Percentiles rank a stretch among this genome's conserved stretches.
phyloP scores from a whole-genome alignment of 2,113 vertebrate species.

The Lophochroa leadbeateri region DNA sequence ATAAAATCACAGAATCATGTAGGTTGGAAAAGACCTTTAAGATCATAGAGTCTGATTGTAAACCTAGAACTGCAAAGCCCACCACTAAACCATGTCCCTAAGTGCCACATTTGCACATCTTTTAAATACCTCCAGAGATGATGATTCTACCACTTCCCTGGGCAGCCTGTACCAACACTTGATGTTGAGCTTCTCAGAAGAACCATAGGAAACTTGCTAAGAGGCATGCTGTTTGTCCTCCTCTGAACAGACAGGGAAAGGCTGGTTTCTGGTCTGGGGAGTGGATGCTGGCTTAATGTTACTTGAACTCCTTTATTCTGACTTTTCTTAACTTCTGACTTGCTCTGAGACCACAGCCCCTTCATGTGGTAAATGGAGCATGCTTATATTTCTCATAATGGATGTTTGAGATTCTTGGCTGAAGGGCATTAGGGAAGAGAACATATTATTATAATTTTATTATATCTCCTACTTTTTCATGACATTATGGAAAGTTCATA shows the following conservation, averaged over 20 bases:
- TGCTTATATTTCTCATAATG: background rate
- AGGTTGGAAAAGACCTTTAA: background rate
- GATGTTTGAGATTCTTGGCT: background rate
- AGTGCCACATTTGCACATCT: background rate
- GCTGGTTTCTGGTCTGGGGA: background rate
- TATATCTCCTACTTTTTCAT: background rate
- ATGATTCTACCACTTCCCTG: background rate
- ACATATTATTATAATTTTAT: slow-evolving; percentile 21
- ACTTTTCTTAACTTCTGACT: background rate
- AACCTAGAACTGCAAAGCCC: background rate
- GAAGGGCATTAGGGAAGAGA: background rate
- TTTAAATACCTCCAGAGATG: background rate
- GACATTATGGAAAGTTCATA: background rate
- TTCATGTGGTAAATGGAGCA: background rate
- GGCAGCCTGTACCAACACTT: background rate
- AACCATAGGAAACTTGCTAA: background rate
- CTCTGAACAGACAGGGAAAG: background rate
- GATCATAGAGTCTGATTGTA: accelerated
- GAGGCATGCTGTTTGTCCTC: background rate
- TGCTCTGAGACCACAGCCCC: background rate
- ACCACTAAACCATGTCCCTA: background rate
- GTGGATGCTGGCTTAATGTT: background rate
- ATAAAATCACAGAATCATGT: background rate
- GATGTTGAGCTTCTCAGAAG: background rate
- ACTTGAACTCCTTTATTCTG: background rate